phyloP scores from a whole-genome alignment of 2,797 vertebrate genomes.

The Hypotaenidia philippensis region DNA sequence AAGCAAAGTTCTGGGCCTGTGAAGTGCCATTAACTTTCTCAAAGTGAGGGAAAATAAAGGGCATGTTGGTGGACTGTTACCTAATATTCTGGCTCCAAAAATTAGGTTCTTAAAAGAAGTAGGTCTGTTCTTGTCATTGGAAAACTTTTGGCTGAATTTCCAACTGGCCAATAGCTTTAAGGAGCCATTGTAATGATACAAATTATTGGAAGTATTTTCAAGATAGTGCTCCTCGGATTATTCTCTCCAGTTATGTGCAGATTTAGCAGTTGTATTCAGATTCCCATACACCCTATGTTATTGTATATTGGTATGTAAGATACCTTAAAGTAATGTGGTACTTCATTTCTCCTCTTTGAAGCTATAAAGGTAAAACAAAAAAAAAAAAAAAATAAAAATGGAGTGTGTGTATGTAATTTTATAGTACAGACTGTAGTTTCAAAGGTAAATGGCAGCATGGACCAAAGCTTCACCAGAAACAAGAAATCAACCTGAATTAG shows the following conservation, averaged over 20 bases:
- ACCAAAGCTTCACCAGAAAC: background rate
- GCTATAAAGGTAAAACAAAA: background rate
- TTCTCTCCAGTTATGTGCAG: background rate
- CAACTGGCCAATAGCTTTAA: background rate
- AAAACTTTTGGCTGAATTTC: background rate
- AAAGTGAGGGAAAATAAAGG: background rate
- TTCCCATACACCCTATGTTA: background rate
- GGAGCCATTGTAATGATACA: background rate
- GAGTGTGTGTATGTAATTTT: rapidly evolving
- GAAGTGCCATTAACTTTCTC: background rate
- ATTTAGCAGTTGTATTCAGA: background rate
- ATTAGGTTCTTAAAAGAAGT: background rate
- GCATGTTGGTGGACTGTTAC: background rate
- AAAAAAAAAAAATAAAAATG: background rate
- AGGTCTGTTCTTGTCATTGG: background rate
- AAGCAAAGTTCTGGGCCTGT: background rate
- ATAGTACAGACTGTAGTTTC: background rate
- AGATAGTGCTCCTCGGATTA: background rate
- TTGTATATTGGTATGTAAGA: background rate
- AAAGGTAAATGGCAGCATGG: background rate
- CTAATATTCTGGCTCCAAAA: background rate
- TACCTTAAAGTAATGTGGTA: background rate
- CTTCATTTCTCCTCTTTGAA: background rate
- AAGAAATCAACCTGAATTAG: background rate
- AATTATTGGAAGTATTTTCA: background rate